A percentile compares a stretch with the other conserved stretches of the same genome.
Evolutionary conservation across 2,888 invertebrate genomes (phyloP).

Genomic region (Malthinus seriepunctatus): DNA sequence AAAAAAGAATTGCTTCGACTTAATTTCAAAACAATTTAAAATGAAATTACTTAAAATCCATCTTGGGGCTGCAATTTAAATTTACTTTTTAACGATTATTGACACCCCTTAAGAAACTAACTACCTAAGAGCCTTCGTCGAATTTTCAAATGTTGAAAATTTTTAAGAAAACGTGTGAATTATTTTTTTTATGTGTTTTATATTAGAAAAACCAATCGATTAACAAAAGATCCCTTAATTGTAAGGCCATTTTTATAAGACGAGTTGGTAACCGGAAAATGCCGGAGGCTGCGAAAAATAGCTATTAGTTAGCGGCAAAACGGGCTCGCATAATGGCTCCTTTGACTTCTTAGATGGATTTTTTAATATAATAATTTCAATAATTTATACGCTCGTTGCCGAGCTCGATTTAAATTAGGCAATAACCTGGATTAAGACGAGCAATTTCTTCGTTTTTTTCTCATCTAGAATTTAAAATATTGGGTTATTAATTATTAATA

Average conservation of each 20-base stretch:
- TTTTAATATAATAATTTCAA: slow-evolving; percentile 76
- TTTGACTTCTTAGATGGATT: slow-evolving; percentile 74
- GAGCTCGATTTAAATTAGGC: slow-evolving; percentile 55
- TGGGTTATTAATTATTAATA: slow-evolving; percentile 29
- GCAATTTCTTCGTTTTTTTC: slow-evolving; percentile 25
- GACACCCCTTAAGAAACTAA: slow-evolving; percentile 19
- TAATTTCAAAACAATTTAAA: slow-evolving; percentile 41
- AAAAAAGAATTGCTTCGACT: slow-evolving; percentile 27
- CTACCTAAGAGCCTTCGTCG: slow-evolving; percentile 18
- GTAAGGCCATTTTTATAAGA: slow-evolving; percentile 42
- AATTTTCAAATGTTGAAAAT: slow-evolving; percentile 11
- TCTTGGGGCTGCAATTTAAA: slow-evolving; percentile 35
- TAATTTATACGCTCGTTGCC: slow-evolving; percentile 52
- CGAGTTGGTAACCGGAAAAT: slow-evolving; percentile 33
- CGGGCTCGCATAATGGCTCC: slow-evolving; percentile 59
- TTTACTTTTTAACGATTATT: slow-evolving; percentile 39
- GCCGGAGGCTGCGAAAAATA: slow-evolving; percentile 51
- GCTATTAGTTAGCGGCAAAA: slow-evolving; percentile 53
- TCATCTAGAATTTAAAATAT: slow-evolving; percentile 21
- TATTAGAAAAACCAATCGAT: slow-evolving; percentile 21
- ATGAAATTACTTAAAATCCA: slow-evolving; percentile 37
- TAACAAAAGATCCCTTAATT: slow-evolving; percentile 21
- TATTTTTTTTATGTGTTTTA: slow-evolving; percentile 3
- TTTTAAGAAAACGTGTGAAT: neutral
- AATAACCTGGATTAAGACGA: slow-evolving; percentile 53